Percentiles rank a stretch among this genome's conserved stretches.
phyloP scores from a whole-genome alignment of 2,888 invertebrate genomes.

The Acleris cristana region DNA sequence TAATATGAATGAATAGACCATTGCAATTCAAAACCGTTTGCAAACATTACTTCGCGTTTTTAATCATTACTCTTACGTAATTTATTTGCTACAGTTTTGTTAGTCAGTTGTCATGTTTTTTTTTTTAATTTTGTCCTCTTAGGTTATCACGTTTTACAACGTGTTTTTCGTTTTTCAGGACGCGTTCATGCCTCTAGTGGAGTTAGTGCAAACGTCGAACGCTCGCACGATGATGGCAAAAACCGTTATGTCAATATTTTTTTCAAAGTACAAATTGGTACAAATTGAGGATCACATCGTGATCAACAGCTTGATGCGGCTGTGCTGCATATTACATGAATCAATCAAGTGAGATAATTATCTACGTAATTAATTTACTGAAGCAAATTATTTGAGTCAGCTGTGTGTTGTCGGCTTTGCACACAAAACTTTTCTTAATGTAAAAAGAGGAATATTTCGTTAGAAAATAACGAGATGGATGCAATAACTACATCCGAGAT shows the following conservation, averaged over 20 bases:
- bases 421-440: too few species aligned
- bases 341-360: conserved; percentile 89
- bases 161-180: conserved; percentile 82
- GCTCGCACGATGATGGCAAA: conserved; percentile 93
- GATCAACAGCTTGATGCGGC: conserved; percentile 93
- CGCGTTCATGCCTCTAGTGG: conserved; percentile 94
- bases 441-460: too few species aligned
- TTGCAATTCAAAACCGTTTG: not conserved
- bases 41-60: too few species aligned
- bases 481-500: too few species aligned
- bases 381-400: too few species aligned
- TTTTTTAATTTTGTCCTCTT: too few species aligned
- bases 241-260: conserved; percentile 87
- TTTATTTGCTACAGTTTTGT: too few species aligned
- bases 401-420: too few species aligned
- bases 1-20: conserved; percentile 58
- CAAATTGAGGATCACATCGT: conserved; percentile 92
- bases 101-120: too few species aligned
- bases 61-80: too few species aligned
- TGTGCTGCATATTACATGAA: conserved; percentile 95
- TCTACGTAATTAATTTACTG: not conserved
- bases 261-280: conserved; percentile 75
- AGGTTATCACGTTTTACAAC: too few species aligned
- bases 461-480: too few species aligned
- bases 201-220: conserved; percentile 93